Conservation (phyloP, 2,113 vertebrate species). For the Spea bombifrons region DNA sequence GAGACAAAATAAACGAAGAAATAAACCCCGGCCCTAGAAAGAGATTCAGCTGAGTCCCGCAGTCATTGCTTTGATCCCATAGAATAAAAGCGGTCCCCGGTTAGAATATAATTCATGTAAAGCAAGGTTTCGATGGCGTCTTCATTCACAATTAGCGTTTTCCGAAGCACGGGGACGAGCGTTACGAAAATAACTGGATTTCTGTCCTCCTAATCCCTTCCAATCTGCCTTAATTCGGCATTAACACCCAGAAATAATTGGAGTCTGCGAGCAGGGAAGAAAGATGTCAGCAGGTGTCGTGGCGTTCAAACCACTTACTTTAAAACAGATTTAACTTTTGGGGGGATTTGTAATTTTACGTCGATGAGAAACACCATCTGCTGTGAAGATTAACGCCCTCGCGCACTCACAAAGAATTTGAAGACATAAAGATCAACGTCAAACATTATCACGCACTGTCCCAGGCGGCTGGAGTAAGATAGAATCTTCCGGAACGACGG, state of each 20-base stretch:
- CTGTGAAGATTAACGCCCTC: slow-evolving; percentile 26
- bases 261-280: not conserved
- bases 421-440: slow-evolving; percentile 11
- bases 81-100: not conserved
- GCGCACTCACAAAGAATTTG: slow-evolving; percentile 8
- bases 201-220: slow-evolving; percentile 7
- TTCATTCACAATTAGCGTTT: not conserved
- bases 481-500: not conserved
- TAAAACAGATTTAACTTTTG: slow-evolving; percentile 32
- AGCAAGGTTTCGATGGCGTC: not conserved
- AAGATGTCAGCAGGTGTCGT: slow-evolving; percentile 30
- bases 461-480: slow-evolving; percentile 19
- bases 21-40: too few relatives aligned
- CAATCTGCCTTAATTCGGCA: slow-evolving; percentile 31
- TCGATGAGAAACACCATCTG: slow-evolving; percentile 30
- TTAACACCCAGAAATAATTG: slow-evolving; percentile 35
- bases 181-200: slow-evolving; percentile 19
- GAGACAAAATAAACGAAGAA: too few relatives aligned
- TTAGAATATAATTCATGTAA: not conserved
- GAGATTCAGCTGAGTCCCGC: too few relatives aligned
- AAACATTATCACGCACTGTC: not conserved
- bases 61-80: too few relatives aligned
- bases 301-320: slow-evolving; percentile 25
- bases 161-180: not conserved
- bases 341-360: slow-evolving; percentile 19